phyloP scores from a whole-genome alignment of 2,888 invertebrate species.

The Apotomis turbidana region DNA sequence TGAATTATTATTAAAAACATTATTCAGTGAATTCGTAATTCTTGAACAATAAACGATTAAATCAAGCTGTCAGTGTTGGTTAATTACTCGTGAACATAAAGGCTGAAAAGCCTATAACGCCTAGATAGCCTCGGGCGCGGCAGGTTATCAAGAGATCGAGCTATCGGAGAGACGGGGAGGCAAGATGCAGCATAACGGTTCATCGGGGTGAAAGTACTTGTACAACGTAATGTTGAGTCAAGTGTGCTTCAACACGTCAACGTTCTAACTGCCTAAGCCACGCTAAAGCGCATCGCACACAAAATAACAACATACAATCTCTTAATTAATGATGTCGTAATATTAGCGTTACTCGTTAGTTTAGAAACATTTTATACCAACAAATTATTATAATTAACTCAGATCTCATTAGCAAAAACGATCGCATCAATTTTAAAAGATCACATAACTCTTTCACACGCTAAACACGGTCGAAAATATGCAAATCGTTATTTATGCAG shows the following conservation, averaged over 20 bases:
- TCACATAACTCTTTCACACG: slow-evolving; percentile 52
- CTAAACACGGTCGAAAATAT: slow-evolving; percentile 63
- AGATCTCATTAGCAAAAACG: slow-evolving; percentile 29
- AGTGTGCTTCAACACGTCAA: slow-evolving; percentile 46
- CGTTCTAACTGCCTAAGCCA: slow-evolving; percentile 4
- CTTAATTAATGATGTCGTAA: slow-evolving; percentile 11
- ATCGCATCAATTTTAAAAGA: slow-evolving; percentile 25
- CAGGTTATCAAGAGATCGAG: slow-evolving; percentile 61
- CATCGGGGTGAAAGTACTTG: slow-evolving; percentile 74
- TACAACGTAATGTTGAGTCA: slow-evolving; percentile 59
- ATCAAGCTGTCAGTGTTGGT: slow-evolving; percentile 57
- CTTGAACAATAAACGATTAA: slow-evolving; percentile 62
- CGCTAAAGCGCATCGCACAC: not conserved
- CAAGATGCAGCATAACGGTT: slow-evolving; percentile 65
- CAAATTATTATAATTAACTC: slow-evolving; percentile 16
- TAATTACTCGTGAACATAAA: slow-evolving; percentile 48
- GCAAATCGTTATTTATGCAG: slow-evolving; percentile 69
- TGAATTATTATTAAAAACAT: not conserved
- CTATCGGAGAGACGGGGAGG: slow-evolving; percentile 56
- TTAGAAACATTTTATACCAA: slow-evolving; percentile 6
- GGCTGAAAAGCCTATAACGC: slow-evolving; percentile 32
- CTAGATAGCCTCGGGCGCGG: slow-evolving; percentile 51
- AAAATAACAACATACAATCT: slow-evolving; percentile 5
- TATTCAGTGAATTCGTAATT: slow-evolving; percentile 44
- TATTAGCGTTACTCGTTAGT: slow-evolving; percentile 13